These are phyloP conservation scores for Pyxicephalus adspersus DNA, from an alignment of 2,113 vertebrate species.

Conservation along the genomic window DNA sequence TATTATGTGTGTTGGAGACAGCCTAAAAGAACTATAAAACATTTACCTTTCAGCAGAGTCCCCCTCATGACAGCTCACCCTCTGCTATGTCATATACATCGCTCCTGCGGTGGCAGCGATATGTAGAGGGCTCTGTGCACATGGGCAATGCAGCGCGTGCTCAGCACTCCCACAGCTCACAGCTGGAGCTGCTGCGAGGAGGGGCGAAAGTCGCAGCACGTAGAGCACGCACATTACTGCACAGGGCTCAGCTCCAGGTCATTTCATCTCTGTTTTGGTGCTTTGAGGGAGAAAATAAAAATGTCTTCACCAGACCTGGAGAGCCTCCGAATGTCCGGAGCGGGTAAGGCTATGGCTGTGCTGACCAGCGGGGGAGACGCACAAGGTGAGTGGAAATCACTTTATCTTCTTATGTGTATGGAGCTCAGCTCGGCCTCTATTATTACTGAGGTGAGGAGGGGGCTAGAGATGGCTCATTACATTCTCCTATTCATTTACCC, in stretches of 20 bases:
- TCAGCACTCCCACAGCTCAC: not conserved
- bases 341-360: constrained; percentile 87
- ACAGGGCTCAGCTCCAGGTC: not conserved
- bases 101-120: too few species aligned
- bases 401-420: constrained; percentile 7
- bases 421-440: not conserved
- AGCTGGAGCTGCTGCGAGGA: not conserved
- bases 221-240: constrained; percentile 5
- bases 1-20: too few species aligned
- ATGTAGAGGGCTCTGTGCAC: too few species aligned
- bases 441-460: too few species aligned
- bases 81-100: too few species aligned
- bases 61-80: too few species aligned
- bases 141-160: too few species aligned
- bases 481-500: too few species aligned
- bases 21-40: too few species aligned
- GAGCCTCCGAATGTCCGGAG: constrained; percentile 78
- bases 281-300: not conserved
- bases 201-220: constrained; percentile 19
- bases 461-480: too few species aligned
- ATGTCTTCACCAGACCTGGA: constrained; percentile 58
- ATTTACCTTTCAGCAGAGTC: too few species aligned
- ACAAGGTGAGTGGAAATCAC: constrained; percentile 79
- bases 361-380: constrained; percentile 95
- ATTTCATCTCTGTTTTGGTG: too few species aligned